These are phyloP conservation scores for Dasyurus viverrinus DNA, from an alignment of 2,113 vertebrate species.

Conservation along the genomic window DNA sequence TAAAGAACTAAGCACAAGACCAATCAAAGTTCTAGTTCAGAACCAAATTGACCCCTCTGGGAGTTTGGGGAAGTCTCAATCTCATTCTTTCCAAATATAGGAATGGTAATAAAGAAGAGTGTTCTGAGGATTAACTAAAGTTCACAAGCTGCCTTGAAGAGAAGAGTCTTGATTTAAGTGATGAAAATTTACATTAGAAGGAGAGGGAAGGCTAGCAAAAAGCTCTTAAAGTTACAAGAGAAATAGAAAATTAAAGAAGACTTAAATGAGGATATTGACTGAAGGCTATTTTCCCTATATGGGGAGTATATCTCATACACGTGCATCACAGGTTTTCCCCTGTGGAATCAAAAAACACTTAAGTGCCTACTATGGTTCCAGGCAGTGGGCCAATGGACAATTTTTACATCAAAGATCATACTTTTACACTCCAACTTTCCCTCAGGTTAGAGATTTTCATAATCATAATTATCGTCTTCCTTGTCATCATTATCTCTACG, in stretches of 20 bases:
- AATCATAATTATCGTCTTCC: too few relatives aligned
- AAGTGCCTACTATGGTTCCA: neutral
- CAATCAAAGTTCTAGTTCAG: conserved; percentile 63
- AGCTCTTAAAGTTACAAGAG: conserved; percentile 60
- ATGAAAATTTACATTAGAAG: conserved; percentile 66
- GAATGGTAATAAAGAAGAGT: conserved; percentile 62
- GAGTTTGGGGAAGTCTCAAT: conserved; percentile 48
- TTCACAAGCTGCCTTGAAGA: conserved; percentile 69
- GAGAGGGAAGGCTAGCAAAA: conserved; percentile 45
- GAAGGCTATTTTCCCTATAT: neutral
- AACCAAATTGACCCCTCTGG: conserved; percentile 74
- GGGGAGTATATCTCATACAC: neutral
- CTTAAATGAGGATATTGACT: conserved; percentile 24
- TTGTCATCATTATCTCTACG: too few relatives aligned
- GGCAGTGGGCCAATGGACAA: neutral
- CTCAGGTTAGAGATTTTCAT: neutral
- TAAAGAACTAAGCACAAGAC: conserved; percentile 67
- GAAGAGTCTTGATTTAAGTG: conserved; percentile 69
- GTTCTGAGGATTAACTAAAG: conserved; percentile 64
- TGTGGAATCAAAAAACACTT: neutral
- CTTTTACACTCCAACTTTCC: neutral
- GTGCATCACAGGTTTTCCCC: neutral
- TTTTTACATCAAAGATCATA: neutral
- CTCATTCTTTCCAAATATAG: conserved; percentile 46
- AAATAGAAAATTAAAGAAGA: conserved; percentile 41